phyloP scores from a whole-genome alignment of 2,113 vertebrate species.

The Melospiza melodia region DNA sequence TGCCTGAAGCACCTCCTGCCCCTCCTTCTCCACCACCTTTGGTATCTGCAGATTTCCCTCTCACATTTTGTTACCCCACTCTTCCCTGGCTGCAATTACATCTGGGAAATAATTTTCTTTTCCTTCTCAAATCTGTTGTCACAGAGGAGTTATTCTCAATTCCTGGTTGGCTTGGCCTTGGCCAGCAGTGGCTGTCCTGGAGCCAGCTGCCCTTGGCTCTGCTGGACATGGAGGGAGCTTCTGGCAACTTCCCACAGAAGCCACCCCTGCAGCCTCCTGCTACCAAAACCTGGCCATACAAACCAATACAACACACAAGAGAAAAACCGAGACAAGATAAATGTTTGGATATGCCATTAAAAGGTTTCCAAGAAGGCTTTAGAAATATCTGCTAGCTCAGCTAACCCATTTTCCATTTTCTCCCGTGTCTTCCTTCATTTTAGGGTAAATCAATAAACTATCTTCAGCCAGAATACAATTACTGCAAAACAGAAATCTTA shows the following conservation, averaged over 20 bases:
- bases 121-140: background rate
- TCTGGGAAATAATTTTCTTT: background rate
- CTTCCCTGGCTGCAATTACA: background rate
- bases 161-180: rapidly evolving
- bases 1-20: background rate
- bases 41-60: background rate
- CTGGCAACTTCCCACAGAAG: background rate
- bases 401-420: background rate
- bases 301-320: background rate
- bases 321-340: background rate
- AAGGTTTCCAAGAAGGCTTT: background rate
- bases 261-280: background rate
- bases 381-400: background rate
- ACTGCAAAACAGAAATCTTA: background rate
- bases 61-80: background rate
- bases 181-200: background rate
- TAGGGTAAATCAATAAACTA: background rate
- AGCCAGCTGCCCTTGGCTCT: rapidly evolving
- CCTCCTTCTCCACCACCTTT: background rate
- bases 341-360: background rate
- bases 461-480: background rate
- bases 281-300: background rate
- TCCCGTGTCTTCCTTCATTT: background rate
- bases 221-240: background rate
- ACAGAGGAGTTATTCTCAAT: background rate